These are phyloP conservation scores for Scophthalmus maximus DNA, from an alignment of 2,113 vertebrate genomes.

Conservation along the genomic window DNA sequence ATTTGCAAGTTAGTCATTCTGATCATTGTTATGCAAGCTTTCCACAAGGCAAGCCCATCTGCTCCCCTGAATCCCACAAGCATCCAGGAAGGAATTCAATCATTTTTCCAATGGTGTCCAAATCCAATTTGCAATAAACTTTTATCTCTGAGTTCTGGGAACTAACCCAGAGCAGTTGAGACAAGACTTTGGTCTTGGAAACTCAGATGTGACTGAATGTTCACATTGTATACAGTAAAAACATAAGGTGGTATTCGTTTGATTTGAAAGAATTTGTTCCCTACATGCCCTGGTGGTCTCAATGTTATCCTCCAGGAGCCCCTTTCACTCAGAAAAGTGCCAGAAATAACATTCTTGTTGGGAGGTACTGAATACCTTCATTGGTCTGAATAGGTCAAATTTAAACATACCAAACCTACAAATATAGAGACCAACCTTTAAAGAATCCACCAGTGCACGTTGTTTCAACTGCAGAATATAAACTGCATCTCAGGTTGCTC, in stretches of 20 bases:
- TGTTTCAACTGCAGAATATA: neutral
- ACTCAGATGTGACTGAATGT: neutral
- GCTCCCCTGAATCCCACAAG: constrained; percentile 23
- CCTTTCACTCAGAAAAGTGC: neutral
- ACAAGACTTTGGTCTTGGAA: no score
- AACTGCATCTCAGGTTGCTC: neutral
- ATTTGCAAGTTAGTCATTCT: constrained; percentile 28
- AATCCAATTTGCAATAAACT: neutral
- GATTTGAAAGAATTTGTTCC: neutral
- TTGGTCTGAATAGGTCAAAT: neutral
- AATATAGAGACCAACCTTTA: neutral
- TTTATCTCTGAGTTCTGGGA: constrained; percentile 2
- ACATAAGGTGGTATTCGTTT: no score
- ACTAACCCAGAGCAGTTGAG: neutral
- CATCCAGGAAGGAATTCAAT: neutral
- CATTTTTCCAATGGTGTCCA: constrained; percentile 9
- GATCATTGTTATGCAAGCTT: constrained; percentile 29
- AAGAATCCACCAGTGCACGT: neutral
- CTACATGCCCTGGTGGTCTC: neutral
- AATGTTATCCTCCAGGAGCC: neutral
- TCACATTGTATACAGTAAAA: no score
- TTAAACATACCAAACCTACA: neutral
- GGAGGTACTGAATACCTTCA: neutral
- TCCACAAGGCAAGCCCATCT: constrained; percentile 20
- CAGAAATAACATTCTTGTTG: constrained; percentile 6